phyloP scores from a whole-genome alignment of 2,113 vertebrate genomes.

The Pelmatolapia mariae region DNA sequence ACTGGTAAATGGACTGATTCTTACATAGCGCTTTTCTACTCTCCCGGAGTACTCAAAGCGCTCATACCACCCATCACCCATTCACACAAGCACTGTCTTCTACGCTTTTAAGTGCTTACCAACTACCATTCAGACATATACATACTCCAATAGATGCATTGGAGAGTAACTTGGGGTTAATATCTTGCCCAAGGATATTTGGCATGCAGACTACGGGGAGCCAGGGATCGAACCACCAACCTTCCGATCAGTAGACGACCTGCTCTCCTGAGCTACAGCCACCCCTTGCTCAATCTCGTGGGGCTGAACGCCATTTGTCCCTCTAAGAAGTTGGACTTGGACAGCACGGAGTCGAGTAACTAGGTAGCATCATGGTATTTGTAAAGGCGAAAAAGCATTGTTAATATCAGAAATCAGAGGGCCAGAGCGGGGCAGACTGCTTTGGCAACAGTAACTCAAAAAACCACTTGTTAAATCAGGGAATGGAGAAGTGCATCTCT shows the following conservation, averaged over 20 bases:
- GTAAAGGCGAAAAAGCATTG: background rate
- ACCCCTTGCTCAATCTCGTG: background rate
- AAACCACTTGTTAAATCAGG: background rate
- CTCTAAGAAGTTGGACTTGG: background rate
- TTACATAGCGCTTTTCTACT: background rate
- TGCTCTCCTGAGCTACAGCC: background rate
- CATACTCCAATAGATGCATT: background rate
- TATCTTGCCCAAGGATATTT: background rate
- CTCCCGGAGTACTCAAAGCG: rapidly evolving
- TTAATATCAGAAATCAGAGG: background rate
- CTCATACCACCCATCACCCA: rapidly evolving
- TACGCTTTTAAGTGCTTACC: background rate
- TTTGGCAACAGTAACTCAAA: background rate
- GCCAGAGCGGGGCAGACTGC: background rate
- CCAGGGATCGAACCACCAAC: background rate
- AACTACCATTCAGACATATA: background rate
- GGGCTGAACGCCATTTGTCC: background rate
- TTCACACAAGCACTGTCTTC: background rate
- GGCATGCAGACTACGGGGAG: background rate
- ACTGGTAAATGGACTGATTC: background rate
- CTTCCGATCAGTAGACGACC: background rate
- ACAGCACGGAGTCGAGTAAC: background rate
- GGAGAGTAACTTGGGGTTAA: background rate
- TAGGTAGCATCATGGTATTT: background rate
- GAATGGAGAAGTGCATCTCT: background rate